Evolutionary conservation across 2,113 vertebrate genomes (phyloP).

Genomic region (Pelusios castaneus): DNA sequence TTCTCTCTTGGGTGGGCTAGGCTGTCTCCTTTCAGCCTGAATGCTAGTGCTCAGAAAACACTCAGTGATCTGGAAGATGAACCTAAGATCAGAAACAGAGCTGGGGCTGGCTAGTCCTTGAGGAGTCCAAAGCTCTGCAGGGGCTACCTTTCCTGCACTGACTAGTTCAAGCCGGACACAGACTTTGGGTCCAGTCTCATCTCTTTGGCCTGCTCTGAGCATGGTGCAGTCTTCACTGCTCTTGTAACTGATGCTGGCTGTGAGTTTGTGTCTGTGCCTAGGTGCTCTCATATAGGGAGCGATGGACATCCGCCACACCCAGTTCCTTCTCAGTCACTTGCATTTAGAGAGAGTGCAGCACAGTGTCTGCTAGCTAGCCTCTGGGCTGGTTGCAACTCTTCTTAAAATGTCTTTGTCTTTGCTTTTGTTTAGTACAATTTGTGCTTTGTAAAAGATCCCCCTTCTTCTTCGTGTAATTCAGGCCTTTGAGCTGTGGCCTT

Average conservation of each 20-base stretch:
- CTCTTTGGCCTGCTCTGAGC: neutral
- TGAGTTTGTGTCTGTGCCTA: neutral
- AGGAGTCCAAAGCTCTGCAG: neutral
- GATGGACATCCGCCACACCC: neutral
- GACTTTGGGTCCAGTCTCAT: neutral
- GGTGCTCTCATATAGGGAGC: neutral
- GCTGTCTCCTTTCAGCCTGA: neutral
- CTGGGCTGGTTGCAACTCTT: neutral
- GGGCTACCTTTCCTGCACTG: neutral
- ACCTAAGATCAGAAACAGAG: conserved; percentile 11
- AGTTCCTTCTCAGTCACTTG: neutral
- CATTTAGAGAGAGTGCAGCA: neutral
- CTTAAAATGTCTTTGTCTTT: neutral
- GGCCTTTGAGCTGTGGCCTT: neutral
- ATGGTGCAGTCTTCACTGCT: neutral
- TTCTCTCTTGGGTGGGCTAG: neutral
- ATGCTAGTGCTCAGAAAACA: neutral
- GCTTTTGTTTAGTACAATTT: neutral
- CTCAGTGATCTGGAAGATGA: neutral
- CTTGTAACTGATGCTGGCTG: neutral
- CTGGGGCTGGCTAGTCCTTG: neutral
- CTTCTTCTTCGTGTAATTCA: neutral
- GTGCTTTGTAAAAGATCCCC: neutral
- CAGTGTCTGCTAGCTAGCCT: neutral
- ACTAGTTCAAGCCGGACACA: neutral